Conservation (phyloP, 2,113 vertebrate species). For the Martes martes region DNA sequence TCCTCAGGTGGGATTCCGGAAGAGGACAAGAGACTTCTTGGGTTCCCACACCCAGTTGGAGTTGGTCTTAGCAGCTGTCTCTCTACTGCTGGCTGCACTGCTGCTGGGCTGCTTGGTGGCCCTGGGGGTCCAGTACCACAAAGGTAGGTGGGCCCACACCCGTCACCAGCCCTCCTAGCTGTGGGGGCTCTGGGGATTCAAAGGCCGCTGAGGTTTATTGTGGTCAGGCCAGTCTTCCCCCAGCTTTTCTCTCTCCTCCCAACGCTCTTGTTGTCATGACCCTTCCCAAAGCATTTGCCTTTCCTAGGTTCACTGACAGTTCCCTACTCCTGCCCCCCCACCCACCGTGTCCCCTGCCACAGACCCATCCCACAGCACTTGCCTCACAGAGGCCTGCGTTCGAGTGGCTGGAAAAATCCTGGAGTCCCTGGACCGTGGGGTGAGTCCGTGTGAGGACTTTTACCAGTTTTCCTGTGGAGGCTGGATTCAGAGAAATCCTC, state of each 20-base stretch:
- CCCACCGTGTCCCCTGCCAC: conserved; percentile 44
- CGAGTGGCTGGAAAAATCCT: conserved; percentile 94
- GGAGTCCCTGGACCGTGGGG: conserved; percentile 91
- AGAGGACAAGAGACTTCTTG: conserved; percentile 82
- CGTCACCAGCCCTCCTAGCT: accelerated
- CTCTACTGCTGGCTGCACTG: conserved; percentile 86
- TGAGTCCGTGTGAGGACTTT: conserved; percentile 95
- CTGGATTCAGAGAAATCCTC: conserved; percentile 95
- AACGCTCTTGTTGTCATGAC: neutral
- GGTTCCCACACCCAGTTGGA: conserved; percentile 89
- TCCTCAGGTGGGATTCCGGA: conserved; percentile 92
- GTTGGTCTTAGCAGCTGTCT: conserved; percentile 84
- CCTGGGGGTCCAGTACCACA: conserved; percentile 88
- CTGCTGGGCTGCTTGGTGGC: conserved; percentile 87
- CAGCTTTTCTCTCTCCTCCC: neutral
- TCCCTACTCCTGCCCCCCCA: neutral
- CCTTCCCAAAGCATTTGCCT: neutral
- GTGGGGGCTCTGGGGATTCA: neutral
- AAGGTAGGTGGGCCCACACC: conserved; percentile 77
- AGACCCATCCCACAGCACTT: conserved; percentile 89
- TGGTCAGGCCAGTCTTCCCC: neutral
- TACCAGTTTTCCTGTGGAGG: conserved; percentile 97
- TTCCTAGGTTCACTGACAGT: neutral
- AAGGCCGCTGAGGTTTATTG: neutral
- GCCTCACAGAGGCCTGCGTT: conserved; percentile 93